Conservation (phyloP, 92 coral and sea anemone genomes). For the Meandrina meandrites region DNA sequence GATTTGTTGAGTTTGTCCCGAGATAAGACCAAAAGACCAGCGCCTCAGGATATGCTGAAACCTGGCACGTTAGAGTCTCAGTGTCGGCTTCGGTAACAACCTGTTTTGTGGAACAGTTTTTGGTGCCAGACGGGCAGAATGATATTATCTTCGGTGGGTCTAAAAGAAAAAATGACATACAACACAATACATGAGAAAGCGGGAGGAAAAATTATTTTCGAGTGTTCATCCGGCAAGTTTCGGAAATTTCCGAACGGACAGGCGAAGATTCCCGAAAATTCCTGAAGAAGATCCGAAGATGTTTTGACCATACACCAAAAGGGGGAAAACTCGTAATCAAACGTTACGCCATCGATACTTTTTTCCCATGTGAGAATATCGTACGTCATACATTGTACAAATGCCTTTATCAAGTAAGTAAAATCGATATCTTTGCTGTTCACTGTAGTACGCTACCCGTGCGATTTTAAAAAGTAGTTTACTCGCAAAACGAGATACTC, state of each 20-base stretch:
- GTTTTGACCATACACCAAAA: not conserved
- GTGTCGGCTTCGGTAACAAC: constrained; percentile 58
- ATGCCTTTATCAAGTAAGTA: too few relatives aligned
- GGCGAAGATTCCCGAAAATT: not conserved
- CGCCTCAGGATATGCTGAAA: constrained; percentile 73
- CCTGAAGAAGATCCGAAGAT: too few relatives aligned
- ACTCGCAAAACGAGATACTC: too few relatives aligned
- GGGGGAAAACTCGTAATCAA: not conserved
- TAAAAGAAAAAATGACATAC: not conserved
- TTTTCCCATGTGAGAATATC: too few relatives aligned
- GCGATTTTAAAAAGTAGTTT: too few relatives aligned
- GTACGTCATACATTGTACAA: too few relatives aligned
- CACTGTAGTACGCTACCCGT: too few relatives aligned
- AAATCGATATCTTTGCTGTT: too few relatives aligned
- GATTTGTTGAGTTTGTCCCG: constrained; percentile 5
- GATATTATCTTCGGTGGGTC: constrained; percentile 16
- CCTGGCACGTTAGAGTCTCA: constrained; percentile 58
- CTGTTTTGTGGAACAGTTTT: constrained; percentile 49
- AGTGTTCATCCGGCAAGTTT: not conserved
- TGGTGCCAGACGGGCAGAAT: constrained; percentile 55
- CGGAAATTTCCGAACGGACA: not conserved
- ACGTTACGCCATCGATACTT: too few relatives aligned
- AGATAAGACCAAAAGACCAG: constrained; percentile 52
- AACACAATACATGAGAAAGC: not conserved
- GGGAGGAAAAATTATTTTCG: not conserved